phyloP scores from a whole-genome alignment of 2,113 vertebrate species.

The Brienomyrus longianalis region DNA sequence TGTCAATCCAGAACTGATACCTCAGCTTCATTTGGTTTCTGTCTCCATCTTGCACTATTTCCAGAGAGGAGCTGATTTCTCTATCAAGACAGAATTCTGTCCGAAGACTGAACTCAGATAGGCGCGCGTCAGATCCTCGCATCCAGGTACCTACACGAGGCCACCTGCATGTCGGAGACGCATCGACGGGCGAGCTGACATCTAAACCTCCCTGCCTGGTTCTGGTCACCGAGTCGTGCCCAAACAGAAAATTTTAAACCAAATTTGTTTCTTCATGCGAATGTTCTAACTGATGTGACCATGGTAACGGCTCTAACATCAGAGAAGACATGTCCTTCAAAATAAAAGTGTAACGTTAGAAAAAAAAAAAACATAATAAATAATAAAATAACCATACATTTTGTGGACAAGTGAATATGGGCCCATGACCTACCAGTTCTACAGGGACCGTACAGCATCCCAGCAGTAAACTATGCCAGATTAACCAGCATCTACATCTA shows the following conservation, averaged over 20 bases:
- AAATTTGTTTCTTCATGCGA: background rate
- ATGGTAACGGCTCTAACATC: background rate
- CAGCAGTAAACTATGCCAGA: background rate
- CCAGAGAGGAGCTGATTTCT: constrained; percentile 13
- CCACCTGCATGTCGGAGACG: background rate
- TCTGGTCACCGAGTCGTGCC: background rate
- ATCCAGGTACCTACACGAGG: background rate
- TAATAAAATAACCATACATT: too few relatives aligned
- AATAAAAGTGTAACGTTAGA: background rate
- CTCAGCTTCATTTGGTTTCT: background rate
- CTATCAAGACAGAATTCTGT: constrained; percentile 17
- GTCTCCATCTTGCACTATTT: background rate
- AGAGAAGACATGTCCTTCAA: background rate
- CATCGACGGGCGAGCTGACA: background rate
- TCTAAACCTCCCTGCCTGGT: background rate
- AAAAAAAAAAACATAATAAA: too few relatives aligned
- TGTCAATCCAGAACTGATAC: background rate
- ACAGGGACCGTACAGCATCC: background rate
- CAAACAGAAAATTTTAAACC: background rate
- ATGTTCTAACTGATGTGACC: background rate
- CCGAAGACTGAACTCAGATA: constrained; percentile 7
- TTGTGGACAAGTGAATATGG: too few relatives aligned
- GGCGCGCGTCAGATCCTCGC: background rate
- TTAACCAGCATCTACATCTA: background rate
- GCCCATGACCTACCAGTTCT: too few relatives aligned